Conservation (phyloP, 1,140 invertebrate species). For the Drosophila lacteicornis region DNA sequence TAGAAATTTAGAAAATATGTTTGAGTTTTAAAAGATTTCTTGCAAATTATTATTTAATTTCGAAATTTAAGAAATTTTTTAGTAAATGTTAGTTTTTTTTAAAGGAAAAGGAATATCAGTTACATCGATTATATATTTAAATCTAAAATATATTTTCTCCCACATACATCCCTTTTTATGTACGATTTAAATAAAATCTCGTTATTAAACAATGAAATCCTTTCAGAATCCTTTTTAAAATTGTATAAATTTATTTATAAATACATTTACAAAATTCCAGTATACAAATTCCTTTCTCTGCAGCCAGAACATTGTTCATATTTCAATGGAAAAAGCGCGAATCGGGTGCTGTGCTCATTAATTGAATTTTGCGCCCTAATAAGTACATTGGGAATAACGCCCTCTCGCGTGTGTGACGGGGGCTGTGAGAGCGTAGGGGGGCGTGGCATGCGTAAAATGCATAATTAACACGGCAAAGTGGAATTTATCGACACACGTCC, state of each 20-base stretch:
- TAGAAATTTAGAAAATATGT: too few relatives aligned
- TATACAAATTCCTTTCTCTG: not conserved
- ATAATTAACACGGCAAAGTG: constrained; percentile 28
- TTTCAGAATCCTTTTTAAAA: too few relatives aligned
- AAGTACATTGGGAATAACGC: constrained; percentile 42
- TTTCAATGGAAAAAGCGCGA: constrained; percentile 27
- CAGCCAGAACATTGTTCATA: constrained; percentile 6
- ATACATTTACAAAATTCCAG: not conserved
- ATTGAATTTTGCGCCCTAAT: constrained; percentile 75
- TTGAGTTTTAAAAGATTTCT: too few relatives aligned
- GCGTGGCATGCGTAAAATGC: constrained; percentile 30
- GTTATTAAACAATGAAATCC: accelerated
- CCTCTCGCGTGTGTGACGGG: not conserved
- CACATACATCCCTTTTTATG: too few relatives aligned
- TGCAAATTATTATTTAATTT: too few relatives aligned
- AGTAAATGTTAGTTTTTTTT: too few relatives aligned
- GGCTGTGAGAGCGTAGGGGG: not conserved
- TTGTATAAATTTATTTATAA: not conserved
- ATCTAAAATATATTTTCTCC: too few relatives aligned
- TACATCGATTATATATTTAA: too few relatives aligned
- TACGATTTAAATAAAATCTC: too few relatives aligned
- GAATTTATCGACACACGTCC: constrained; percentile 10
- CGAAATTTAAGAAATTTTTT: too few relatives aligned
- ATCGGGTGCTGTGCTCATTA: constrained; percentile 56
- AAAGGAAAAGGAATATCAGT: too few relatives aligned